These are phyloP conservation scores for roundworm (Caenorhabditis elegans) DNA, from an alignment of 1,140 invertebrate genomes.

Conservation along the genomic window DNA sequence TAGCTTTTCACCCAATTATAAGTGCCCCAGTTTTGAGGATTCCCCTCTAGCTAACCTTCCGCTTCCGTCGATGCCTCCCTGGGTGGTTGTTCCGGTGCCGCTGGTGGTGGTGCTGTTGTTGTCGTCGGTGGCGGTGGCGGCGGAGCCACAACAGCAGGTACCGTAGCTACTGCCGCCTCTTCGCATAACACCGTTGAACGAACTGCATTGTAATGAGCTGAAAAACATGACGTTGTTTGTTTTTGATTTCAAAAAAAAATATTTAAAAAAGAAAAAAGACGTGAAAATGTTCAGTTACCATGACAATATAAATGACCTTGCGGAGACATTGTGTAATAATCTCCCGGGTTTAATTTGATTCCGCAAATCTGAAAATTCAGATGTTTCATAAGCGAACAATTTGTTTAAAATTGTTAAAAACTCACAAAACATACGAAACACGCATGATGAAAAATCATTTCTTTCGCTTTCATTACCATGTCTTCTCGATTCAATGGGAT, in stretches of 20 bases:
- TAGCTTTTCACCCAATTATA: background rate
- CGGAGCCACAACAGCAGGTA: background rate
- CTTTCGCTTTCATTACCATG: background rate
- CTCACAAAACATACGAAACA: conserved; percentile 10
- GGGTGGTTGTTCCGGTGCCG: background rate
- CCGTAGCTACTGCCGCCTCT: background rate
- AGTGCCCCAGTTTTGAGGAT: background rate
- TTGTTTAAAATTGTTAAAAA: background rate
- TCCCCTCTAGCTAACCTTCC: background rate
- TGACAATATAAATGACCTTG: conserved; percentile 4
- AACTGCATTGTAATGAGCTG: conserved; percentile 16
- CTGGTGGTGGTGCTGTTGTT: background rate
- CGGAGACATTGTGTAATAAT: conserved; percentile 1
- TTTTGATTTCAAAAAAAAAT: background rate
- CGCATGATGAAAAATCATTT: background rate
- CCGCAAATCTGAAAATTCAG: background rate
- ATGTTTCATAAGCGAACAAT: background rate
- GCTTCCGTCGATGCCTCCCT: conserved; percentile 1
- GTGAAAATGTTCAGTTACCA: background rate
- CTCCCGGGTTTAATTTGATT: background rate
- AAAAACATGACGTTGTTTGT: background rate
- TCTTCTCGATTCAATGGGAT: background rate
- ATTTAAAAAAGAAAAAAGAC: background rate
- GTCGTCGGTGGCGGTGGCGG: background rate
- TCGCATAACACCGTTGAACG: background rate